Conservation (phyloP, 1,140 invertebrate species). For the Dendrolimus kikuchii region DNA sequence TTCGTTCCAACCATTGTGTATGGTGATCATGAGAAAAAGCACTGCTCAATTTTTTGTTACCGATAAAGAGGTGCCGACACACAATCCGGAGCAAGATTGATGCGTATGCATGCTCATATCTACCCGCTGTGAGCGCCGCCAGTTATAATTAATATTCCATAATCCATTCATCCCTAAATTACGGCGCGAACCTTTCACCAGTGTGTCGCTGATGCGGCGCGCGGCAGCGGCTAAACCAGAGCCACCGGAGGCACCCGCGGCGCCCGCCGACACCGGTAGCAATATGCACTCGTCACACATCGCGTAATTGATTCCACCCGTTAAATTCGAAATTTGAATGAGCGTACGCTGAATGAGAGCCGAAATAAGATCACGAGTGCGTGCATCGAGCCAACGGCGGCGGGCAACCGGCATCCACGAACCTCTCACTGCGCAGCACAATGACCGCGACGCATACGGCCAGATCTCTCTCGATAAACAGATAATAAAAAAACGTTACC, state of each 20-base stretch:
- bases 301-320: constrained; percentile 55
- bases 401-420: constrained; percentile 14
- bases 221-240: background rate
- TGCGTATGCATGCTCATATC: constrained; percentile 50
- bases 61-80: constrained; percentile 68
- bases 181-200: constrained; percentile 40
- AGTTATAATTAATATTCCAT: constrained; percentile 63
- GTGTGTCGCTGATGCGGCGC: constrained; percentile 13
- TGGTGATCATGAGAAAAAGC: constrained; percentile 56
- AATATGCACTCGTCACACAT: constrained; percentile 52
- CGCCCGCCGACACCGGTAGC: constrained; percentile 39
- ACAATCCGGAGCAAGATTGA: constrained; percentile 59
- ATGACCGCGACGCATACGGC: constrained; percentile 50
- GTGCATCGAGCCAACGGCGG: constrained; percentile 29
- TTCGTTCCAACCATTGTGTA: constrained; percentile 46
- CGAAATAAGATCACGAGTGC: constrained; percentile 58
- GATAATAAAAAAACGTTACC: constrained; percentile 42
- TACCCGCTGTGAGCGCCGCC: constrained; percentile 46
- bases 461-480: constrained; percentile 65
- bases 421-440: constrained; percentile 42
- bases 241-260: background rate
- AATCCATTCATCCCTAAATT: constrained; percentile 52
- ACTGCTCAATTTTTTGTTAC: constrained; percentile 54
- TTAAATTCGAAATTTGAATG: constrained; percentile 65
- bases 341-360: constrained; percentile 48